A percentile compares a stretch with the other conserved stretches of the same genome.
These are phyloP conservation scores for Paracanthobrama guichenoti DNA, from an alignment of 2,113 vertebrate species.

Conservation along the genomic window DNA sequence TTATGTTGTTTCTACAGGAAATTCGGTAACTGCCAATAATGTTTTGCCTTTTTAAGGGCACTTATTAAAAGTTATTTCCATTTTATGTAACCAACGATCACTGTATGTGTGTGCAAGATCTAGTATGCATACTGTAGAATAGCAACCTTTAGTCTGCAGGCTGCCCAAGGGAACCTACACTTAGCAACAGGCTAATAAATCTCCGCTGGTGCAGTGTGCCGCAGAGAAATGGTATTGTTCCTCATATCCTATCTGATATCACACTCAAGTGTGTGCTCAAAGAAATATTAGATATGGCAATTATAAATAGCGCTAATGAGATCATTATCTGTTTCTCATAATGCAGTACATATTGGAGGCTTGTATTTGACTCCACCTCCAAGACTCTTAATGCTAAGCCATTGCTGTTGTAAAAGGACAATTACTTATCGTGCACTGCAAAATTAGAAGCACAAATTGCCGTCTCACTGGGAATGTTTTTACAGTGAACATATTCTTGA, in stretches of 20 bases:
- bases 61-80: slow-evolving; percentile 19
- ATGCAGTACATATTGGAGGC: slow-evolving; percentile 38
- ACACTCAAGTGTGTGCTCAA: slow-evolving; percentile 40
- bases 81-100: neutral
- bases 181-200: slow-evolving; percentile 55
- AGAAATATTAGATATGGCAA: slow-evolving; percentile 47
- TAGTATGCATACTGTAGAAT: slow-evolving; percentile 20
- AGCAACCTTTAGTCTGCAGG: slow-evolving; percentile 27
- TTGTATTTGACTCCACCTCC: slow-evolving; percentile 8
- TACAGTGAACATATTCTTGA: slow-evolving; percentile 1
- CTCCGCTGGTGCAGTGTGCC: slow-evolving; percentile 43
- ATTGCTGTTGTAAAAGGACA: slow-evolving; percentile 24
- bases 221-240: slow-evolving; percentile 43
- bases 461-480: slow-evolving; percentile 30
- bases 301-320: slow-evolving; percentile 56
- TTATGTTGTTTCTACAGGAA: neutral
- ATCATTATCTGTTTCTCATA: slow-evolving; percentile 47
- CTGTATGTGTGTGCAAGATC: neutral
- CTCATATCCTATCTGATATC: slow-evolving; percentile 52
- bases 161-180: slow-evolving; percentile 50
- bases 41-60: neutral
- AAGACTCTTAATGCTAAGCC: slow-evolving; percentile 3
- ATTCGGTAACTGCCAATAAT: neutral
- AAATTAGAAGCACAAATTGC: slow-evolving; percentile 37
- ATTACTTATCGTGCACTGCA: neutral